Base-by-base conservation (phyloP, 2,888 invertebrate genomes). In the Pammene fasciana region DNA sequence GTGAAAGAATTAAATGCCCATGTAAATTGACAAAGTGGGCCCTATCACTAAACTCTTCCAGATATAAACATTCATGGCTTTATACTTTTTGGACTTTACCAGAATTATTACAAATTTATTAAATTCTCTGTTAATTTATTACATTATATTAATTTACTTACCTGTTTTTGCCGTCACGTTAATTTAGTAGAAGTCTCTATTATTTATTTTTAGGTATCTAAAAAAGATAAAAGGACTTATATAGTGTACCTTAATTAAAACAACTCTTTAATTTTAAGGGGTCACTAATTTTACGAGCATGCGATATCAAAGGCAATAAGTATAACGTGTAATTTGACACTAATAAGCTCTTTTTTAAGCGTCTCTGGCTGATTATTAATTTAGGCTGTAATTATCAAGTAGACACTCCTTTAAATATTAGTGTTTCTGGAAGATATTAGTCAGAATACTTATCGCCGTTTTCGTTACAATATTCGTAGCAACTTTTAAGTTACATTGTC, bases 251-350 rank as follows among this genome's bases (percentile, higher is more conserved):
- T n/a, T 26, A 26, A 26, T 16, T 41, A 3, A 61, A 18, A 16
- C 46, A 41, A 41, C 9, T 14, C 36, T 46, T 60, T 46, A 38
- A 60, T 36, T 60, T 14, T 14, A 26, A 26, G n/a, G 11, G 48
- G 11, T 36, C 38, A 52, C 61, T 52, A 62, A 62, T 52, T 50
- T 26, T 50, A 38, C 14, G 14, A 34, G 1, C 36, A n/a, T n/a
- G 50, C 16, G 48, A 43, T 38, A 66, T 43, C 54, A 67, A 46
- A 54, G 18, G 52, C 10, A 59, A 50, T 36, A 13, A 45, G n/a
- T 45, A 13, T 14, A 50, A 67, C 14, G 13, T 52, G 3, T 50
- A 7, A 26, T 66, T 66, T 50, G 8, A 14, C 50, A 57, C 43
- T 56, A 65, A 56, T 57, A 18, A 16, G 16, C 16, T 9, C 8